Conservation (phyloP, 2,113 vertebrate genomes). For the Callipepla californica region DNA sequence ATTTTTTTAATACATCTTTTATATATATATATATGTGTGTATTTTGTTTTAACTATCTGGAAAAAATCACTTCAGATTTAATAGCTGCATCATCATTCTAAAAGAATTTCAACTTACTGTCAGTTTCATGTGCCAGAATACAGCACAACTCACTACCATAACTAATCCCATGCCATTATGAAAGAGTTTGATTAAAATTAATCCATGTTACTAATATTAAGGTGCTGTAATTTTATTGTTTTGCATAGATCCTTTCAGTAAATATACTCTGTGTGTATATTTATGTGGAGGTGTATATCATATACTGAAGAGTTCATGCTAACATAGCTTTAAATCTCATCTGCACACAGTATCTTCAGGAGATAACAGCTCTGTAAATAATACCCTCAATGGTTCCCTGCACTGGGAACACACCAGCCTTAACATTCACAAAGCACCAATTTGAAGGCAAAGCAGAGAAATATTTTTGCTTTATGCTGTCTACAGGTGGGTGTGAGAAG, state of each 20-base stretch:
- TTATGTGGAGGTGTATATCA: not conserved
- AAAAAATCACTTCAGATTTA: not conserved
- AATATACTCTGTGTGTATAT: not conserved
- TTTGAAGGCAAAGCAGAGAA: not conserved
- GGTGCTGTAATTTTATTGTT: no score
- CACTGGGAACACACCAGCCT: fast-evolving
- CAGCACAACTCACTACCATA: not conserved
- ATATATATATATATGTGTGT: no score
- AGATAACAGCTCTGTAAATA: fast-evolving
- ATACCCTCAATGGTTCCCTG: fast-evolving
- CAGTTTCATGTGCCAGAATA: not conserved
- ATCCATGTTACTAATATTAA: not conserved
- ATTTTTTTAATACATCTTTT: not conserved
- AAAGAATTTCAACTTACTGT: not conserved
- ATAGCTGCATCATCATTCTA: not conserved
- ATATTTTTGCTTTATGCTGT: not conserved
- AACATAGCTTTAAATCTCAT: not conserved
- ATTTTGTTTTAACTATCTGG: not conserved
- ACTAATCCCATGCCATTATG: not conserved
- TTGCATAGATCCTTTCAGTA: not conserved
- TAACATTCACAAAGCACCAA: fast-evolving
- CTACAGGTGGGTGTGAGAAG: fast-evolving
- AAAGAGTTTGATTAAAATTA: not conserved
- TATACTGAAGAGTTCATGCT: not conserved
- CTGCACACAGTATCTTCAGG: not conserved